phyloP scores from a whole-genome alignment of 1,140 invertebrate genomes.

The Apis florea region DNA sequence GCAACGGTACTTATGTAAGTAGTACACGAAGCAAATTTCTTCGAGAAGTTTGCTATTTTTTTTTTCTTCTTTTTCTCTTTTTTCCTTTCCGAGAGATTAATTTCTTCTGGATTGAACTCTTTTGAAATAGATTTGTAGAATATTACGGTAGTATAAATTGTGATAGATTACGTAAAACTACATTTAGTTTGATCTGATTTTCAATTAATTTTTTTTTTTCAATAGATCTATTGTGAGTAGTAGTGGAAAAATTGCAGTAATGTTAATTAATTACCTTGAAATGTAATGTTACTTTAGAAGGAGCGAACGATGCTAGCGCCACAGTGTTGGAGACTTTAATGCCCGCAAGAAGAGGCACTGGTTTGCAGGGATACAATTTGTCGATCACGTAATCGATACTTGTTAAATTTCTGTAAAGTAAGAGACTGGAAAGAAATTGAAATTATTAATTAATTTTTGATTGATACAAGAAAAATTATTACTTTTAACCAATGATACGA shows the following conservation, averaged over 20 bases:
- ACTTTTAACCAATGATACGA: no score
- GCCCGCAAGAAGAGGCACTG: neutral
- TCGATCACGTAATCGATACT: neutral
- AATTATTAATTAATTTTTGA: neutral
- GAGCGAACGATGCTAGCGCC: neutral
- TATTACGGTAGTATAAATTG: no score
- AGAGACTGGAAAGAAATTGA: neutral
- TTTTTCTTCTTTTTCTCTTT: neutral
- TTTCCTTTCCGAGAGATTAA: neutral
- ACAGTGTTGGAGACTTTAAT: neutral
- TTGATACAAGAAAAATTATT: no score
- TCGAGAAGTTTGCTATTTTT: neutral
- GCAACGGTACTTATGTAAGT: slow-evolving; percentile 46
- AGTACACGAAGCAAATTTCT: slow-evolving; percentile 14
- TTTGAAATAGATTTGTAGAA: no score
- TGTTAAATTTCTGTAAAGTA: neutral
- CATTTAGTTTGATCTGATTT: no score
- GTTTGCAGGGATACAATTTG: neutral
- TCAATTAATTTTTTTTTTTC: no score
- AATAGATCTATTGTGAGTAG: no score
- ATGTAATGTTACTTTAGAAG: no score
- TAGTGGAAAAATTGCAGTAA: no score
- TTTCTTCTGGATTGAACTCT: no score
- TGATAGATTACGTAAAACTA: no score
- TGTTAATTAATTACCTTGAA: no score